Evolutionary conservation across 2,888 invertebrate species (phyloP).

Genomic region (Noctua comes): DNA sequence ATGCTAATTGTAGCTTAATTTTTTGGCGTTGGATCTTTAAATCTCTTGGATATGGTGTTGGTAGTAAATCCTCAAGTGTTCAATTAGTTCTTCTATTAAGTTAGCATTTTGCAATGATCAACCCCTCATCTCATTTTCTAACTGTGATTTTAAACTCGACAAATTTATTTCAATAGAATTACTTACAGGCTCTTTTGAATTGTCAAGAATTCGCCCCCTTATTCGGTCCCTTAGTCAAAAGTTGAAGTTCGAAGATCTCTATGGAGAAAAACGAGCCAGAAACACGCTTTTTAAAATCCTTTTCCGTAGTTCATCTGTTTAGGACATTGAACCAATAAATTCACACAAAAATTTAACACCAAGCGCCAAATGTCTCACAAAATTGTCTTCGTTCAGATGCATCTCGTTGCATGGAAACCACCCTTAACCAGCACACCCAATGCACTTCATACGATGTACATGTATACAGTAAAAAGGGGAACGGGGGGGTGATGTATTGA

Average conservation of each 20-base stretch:
- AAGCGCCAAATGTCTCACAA: not conserved
- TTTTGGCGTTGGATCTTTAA: not conserved
- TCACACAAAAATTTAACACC: no score
- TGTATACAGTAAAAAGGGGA: not conserved
- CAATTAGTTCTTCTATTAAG: not conserved
- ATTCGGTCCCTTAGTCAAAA: not conserved
- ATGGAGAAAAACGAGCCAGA: not conserved
- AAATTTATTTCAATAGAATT: not conserved
- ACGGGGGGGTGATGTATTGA: conserved; percentile 24
- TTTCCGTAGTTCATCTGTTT: no score
- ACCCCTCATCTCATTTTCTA: not conserved
- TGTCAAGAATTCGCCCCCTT: not conserved
- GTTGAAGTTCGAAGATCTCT: not conserved
- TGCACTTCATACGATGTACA: conserved; percentile 2
- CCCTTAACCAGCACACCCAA: not conserved
- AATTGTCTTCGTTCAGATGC: not conserved
- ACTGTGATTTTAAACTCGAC: not conserved
- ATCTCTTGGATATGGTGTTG: not conserved
- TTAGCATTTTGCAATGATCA: no score
- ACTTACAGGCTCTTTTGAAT: not conserved
- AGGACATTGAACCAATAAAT: not conserved
- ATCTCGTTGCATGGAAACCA: not conserved
- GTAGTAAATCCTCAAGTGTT: not conserved
- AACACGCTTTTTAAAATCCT: not conserved
- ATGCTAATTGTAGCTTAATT: no score